Evolutionary conservation across 2,888 invertebrate genomes (phyloP), one percentile per base, ranked within the genome.

Genomic region (Hemaris fuciformis): DNA sequence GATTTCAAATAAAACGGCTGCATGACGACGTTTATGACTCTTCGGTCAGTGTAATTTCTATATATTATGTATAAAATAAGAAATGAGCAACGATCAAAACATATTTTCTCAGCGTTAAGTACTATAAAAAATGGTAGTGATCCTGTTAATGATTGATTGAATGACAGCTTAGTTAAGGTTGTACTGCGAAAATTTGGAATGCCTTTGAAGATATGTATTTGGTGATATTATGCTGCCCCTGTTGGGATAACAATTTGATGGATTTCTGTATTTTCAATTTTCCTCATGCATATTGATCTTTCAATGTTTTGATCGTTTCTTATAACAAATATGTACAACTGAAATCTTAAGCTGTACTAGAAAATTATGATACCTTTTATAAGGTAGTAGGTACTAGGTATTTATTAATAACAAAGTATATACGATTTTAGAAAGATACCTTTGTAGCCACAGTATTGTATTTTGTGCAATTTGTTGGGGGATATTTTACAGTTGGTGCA

Each of bases 1-100:
- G 87, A 82, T 72, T 68, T 75, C 66, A 64, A 68, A 72, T 73
- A 71, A 72, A 75, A 77, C 73, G 70, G 79, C 74, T 88, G 89
- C 89, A 89, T 89, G 89, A 75, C 71, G 74, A 74, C 71, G 73
- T 76, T 18, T 53, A 18, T 31, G 53, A 31, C 15, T 46, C 7
- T 18, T 53, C 18, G 27, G 10, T 31, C 31, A 53, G 79, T 72
- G 65, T 65, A 69, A 75, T 69, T 65, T 70, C 74, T 74, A 67
- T 68, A 73, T 65, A 72, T n/a, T n/a, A n/a, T n/a, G n/a, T n/a
- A 15, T 45, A 69, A 65, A 65, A 63, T 67, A 74, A 71, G 69
- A 72, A 61, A 65, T 70, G 72, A 79, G 76, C 66, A 71, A 74
- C 69, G 73, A 77, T 79, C 74, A 79, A 76, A 73, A 73, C 68